Conservation (phyloP, 2,888 invertebrate genomes). For the Spisula subtruncata region DNA sequence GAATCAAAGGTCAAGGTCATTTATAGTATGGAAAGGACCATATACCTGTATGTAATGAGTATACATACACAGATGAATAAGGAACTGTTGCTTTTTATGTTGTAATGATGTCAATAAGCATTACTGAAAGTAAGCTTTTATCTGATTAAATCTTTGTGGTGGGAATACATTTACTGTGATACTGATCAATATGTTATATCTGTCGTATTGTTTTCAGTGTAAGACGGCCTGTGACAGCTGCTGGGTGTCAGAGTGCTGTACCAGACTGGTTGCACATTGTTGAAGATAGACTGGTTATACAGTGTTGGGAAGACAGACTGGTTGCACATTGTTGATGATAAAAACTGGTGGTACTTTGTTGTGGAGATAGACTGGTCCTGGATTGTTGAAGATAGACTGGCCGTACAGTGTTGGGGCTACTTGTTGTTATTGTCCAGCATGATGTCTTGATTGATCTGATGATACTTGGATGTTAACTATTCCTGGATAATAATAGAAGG, state of each 20-base stretch:
- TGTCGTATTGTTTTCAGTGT: constrained; percentile 18
- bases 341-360: background rate
- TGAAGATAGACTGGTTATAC: background rate
- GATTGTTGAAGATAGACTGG: background rate
- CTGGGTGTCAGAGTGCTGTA: background rate
- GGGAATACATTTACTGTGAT: background rate
- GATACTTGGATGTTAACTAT: background rate
- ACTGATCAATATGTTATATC: background rate
- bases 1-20: too few relatives aligned
- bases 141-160: background rate
- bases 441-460: constrained; percentile 7
- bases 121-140: background rate
- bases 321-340: background rate
- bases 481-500: background rate
- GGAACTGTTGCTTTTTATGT: too few relatives aligned
- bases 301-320: background rate
- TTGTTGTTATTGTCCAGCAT: constrained; percentile 1
- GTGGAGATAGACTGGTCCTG: background rate
- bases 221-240: constrained; percentile 12
- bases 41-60: too few relatives aligned
- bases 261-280: background rate
- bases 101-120: too few relatives aligned
- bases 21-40: too few relatives aligned
- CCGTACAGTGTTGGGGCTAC: background rate
- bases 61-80: too few relatives aligned